Percentiles rank a stretch among this genome's conserved stretches.
phyloP scores from a whole-genome alignment of 2,888 invertebrate genomes.

The Clivina fossor region DNA sequence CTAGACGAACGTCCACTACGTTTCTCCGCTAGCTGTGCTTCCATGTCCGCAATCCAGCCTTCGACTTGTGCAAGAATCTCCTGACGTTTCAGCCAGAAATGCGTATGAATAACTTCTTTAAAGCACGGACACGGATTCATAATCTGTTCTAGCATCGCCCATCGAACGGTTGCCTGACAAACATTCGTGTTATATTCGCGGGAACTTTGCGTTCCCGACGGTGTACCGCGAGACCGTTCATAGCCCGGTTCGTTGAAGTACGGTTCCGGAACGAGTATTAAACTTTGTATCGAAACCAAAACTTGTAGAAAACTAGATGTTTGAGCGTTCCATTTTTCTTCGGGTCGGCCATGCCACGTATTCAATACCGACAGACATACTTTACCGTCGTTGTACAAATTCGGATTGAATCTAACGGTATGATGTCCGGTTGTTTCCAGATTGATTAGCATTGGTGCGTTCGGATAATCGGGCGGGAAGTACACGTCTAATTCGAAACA shows the following conservation, averaged over 20 bases:
- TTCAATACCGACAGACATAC: conserved; percentile 92
- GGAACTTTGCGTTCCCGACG: conserved; percentile 85
- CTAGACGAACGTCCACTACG: conserved; percentile 67
- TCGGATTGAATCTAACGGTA: conserved; percentile 89
- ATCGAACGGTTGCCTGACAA: conserved; percentile 90
- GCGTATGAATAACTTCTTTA: conserved; percentile 88
- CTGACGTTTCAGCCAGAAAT: conserved; percentile 92
- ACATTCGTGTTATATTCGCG: conserved; percentile 95
- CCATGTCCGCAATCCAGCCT: conserved; percentile 86
- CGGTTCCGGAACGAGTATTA: conserved; percentile 89
- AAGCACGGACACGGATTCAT: conserved; percentile 89
- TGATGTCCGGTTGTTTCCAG: conserved; percentile 87
- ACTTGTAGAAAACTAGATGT: conserved; percentile 93
- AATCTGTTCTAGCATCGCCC: conserved; percentile 96
- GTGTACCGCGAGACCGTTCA: conserved; percentile 86
- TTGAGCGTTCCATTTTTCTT: conserved; percentile 96
- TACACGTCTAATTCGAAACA: conserved; percentile 90
- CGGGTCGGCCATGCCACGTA: conserved; percentile 95
- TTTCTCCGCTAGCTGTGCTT: conserved; percentile 74
- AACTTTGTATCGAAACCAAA: conserved; percentile 87
- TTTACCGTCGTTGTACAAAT: conserved; percentile 94
- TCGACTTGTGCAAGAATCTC: conserved; percentile 89
- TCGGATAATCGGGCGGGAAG: conserved; percentile 73
- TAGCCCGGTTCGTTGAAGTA: conserved; percentile 96
- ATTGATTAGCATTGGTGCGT: conserved; percentile 85